Evolutionary conservation across 2,797 vertebrate genomes (phyloP).

Genomic region (Heteromormyrus szaboi): DNA sequence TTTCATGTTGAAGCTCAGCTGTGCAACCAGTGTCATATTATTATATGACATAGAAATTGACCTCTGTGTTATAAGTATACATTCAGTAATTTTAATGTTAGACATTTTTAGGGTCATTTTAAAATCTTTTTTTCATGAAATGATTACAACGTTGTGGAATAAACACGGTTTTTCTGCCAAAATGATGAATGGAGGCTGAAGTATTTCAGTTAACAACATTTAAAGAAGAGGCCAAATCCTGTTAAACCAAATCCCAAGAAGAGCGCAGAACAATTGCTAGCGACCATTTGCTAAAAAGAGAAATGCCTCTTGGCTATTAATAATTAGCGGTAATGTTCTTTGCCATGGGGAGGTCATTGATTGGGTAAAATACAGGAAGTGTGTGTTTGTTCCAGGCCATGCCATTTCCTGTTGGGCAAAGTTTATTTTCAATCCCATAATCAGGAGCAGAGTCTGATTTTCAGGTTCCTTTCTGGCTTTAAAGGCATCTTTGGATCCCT

Average conservation of each 20-base stretch:
- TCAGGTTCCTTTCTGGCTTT: conserved; percentile 63
- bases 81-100: not conserved
- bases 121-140: not conserved
- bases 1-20: not conserved
- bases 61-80: not conserved
- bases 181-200: conserved; percentile 78
- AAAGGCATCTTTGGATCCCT: conserved; percentile 67
- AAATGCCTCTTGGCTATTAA: conserved; percentile 71
- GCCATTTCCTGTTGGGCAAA: conserved; percentile 57
- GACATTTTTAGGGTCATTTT: not conserved
- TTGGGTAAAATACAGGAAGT: conserved; percentile 70
- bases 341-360: conserved; percentile 66
- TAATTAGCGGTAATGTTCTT: conserved; percentile 74
- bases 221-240: conserved; percentile 45
- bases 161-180: conserved; percentile 55
- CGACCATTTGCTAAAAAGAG: conserved; percentile 63
- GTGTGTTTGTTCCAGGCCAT: conserved; percentile 67
- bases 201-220: conserved; percentile 78
- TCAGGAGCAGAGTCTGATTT: conserved; percentile 62
- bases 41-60: not conserved
- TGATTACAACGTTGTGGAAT: conserved; percentile 7
- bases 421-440: conserved; percentile 63
- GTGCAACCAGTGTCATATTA: not conserved
- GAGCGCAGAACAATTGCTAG: conserved; percentile 66
- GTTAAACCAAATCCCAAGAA: conserved; percentile 56